Percentiles rank a stretch among this genome's conserved stretches.
These are phyloP conservation scores for Leuctra nigra DNA, from an alignment of 2,888 invertebrate species.

Conservation along the genomic window DNA sequence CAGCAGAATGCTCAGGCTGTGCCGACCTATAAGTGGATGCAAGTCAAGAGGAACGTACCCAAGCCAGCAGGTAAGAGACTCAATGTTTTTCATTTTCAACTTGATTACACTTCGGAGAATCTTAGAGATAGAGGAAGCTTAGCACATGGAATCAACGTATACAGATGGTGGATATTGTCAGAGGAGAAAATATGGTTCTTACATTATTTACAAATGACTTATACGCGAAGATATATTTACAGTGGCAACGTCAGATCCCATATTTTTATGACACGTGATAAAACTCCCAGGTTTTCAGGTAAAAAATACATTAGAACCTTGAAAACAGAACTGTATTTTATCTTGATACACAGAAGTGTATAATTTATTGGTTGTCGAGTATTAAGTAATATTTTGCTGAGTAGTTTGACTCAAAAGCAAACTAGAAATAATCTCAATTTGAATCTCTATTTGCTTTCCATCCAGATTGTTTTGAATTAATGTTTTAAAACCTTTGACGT, in stretches of 20 bases:
- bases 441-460: not conserved
- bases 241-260: not conserved
- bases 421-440: not conserved
- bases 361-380: slow-evolving; percentile 5
- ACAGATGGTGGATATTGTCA: no score
- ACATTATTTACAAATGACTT: not conserved
- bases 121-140: no score
- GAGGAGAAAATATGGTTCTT: no score
- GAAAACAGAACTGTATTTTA: slow-evolving; percentile 10
- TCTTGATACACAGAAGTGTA: not conserved
- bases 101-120: no score
- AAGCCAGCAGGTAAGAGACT: slow-evolving; percentile 76
- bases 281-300: slow-evolving; percentile 14
- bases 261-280: slow-evolving; percentile 4
- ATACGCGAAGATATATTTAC: not conserved
- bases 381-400: not conserved
- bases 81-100: no score
- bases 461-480: no score
- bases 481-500: no score
- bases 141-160: no score
- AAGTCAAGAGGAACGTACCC: slow-evolving; percentile 93
- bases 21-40: slow-evolving; percentile 99
- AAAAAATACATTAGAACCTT: slow-evolving; percentile 17
- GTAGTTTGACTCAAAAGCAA: not conserved
- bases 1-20: slow-evolving; percentile 49